Evolutionary conservation across 2,113 vertebrate species (phyloP).

Genomic region (Orthonyx spaldingii): DNA sequence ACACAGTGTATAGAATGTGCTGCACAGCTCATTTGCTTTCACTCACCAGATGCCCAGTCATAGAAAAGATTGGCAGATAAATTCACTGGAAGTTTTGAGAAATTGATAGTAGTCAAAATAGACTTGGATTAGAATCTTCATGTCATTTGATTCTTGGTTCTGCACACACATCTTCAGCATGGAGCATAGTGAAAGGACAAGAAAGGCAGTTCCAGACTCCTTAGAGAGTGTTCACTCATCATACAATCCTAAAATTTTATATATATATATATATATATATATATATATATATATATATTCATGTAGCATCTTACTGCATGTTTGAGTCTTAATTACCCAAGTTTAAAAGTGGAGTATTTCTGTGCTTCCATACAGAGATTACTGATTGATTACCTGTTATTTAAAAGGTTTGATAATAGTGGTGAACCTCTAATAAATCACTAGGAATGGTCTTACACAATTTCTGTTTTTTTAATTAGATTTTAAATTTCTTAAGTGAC

Average conservation of each 20-base stretch:
- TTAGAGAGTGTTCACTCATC: rapidly evolving
- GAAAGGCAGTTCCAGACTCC: background rate
- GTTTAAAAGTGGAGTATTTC: background rate
- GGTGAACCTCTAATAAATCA: background rate
- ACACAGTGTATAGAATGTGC: background rate
- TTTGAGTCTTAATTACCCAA: background rate
- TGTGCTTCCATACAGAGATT: background rate
- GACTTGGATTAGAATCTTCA: background rate
- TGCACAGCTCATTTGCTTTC: slow-evolving; percentile 36
- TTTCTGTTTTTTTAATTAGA: background rate
- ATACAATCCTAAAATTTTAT: background rate
- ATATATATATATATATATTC: background rate
- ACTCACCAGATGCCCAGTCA: background rate
- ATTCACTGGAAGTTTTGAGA: background rate
- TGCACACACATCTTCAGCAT: background rate
- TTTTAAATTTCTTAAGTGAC: background rate
- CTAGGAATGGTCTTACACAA: background rate
- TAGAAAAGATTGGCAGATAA: background rate
- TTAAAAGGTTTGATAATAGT: background rate
- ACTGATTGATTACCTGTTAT: background rate
- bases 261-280: background rate
- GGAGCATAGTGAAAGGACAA: background rate
- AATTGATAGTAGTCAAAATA: background rate
- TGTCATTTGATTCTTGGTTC: background rate
- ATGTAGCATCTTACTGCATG: background rate